These are phyloP conservation scores for Hemitrygon akajei DNA, from an alignment of 2,797 vertebrate genomes.

Conservation along the genomic window DNA sequence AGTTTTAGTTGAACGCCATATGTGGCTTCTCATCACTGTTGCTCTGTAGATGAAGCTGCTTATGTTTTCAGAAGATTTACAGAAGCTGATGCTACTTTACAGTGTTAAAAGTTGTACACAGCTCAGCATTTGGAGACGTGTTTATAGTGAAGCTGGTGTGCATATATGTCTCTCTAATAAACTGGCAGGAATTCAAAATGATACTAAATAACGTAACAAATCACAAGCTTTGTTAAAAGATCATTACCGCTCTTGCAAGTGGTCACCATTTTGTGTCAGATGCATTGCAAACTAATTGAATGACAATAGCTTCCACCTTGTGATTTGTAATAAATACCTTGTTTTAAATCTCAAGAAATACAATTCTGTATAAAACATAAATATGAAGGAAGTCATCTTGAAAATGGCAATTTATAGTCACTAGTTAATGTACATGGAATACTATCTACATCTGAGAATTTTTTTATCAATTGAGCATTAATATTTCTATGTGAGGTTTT, in stretches of 20 bases:
- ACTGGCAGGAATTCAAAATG: slow-evolving; percentile 49
- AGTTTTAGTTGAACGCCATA: slow-evolving; percentile 60
- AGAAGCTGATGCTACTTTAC: slow-evolving; percentile 53
- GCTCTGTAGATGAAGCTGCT: slow-evolving; percentile 55
- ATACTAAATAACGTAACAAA: slow-evolving; percentile 49
- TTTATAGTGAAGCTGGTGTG: slow-evolving; percentile 52
- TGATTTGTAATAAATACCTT: slow-evolving; percentile 9
- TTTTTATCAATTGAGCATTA: slow-evolving; percentile 27
- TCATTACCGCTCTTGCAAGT: slow-evolving; percentile 42
- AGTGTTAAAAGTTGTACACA: slow-evolving; percentile 56
- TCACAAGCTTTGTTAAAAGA: slow-evolving; percentile 46
- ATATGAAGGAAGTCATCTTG: background rate
- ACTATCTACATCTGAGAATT: background rate
- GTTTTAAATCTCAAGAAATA: background rate
- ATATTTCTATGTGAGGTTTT: slow-evolving; percentile 4
- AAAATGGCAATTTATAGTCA: background rate
- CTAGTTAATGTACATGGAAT: background rate
- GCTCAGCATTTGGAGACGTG: slow-evolving; percentile 53
- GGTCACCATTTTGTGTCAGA: slow-evolving; percentile 27
- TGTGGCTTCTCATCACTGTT: slow-evolving; percentile 60
- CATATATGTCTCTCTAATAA: slow-evolving; percentile 49
- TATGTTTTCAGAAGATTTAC: slow-evolving; percentile 62
- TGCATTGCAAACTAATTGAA: background rate
- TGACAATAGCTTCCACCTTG: slow-evolving; percentile 27
- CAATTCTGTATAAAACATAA: background rate